These are phyloP conservation scores for Pilophorus perplexus DNA, from an alignment of 2,888 invertebrate species.

Conservation along the genomic window DNA sequence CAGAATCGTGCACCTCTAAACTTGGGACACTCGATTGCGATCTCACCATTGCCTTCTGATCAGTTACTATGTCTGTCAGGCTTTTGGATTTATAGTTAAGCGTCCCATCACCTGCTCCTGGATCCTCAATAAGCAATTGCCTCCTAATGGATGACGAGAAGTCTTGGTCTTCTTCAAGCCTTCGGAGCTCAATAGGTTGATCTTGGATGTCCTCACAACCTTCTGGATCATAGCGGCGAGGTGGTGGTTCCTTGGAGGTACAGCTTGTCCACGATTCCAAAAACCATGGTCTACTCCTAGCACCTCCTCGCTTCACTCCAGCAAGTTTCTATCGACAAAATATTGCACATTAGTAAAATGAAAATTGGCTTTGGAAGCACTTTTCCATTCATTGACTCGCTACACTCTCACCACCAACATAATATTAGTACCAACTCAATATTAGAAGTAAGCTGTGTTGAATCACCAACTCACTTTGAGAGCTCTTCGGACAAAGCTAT, in stretches of 20 bases:
- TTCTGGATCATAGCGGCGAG: conserved; percentile 56
- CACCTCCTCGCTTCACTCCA: conserved; percentile 62
- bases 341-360: neutral
- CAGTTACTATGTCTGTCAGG: conserved; percentile 66
- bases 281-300: conserved; percentile 67
- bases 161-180: conserved; percentile 62
- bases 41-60: conserved; percentile 67
- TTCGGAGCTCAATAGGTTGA: conserved; percentile 81
- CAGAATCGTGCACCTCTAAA: conserved; percentile 51
- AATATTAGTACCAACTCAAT: too few relatives aligned
- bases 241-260: conserved; percentile 54
- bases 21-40: conserved; percentile 75
- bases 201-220: conserved; percentile 62
- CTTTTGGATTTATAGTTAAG: conserved; percentile 75
- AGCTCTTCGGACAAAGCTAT: conserved; percentile 86
- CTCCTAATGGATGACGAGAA: conserved; percentile 33
- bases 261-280: conserved; percentile 71
- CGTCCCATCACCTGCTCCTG: conserved; percentile 53
- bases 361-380: too few relatives aligned
- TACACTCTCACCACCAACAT: neutral
- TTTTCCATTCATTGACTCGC: too few relatives aligned
- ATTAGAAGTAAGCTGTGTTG: too few relatives aligned
- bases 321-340: conserved; percentile 65
- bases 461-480: conserved; percentile 66
- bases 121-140: conserved; percentile 56